Base-by-base conservation (phyloP, 2,888 invertebrate species). In the Acleris laterana region DNA sequence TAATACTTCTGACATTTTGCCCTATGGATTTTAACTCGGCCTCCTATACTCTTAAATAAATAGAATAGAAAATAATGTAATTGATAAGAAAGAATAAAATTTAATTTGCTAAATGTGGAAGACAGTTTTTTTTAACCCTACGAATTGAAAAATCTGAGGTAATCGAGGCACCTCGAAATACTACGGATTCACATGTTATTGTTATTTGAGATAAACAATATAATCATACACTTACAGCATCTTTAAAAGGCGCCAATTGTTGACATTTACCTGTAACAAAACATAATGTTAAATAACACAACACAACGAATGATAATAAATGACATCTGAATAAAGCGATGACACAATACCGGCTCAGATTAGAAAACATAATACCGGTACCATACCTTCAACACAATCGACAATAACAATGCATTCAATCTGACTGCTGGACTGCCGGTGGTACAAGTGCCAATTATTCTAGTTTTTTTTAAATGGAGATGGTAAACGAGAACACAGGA, bases 211-310 rank as follows among this genome's bases (percentile, higher is more conserved):
- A n/a, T n/a, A n/a, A n/a, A 3, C 38, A 38, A 38, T 0, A 38
- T 38, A 38, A 38, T 38, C 13, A 3, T 38, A 38, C 11, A 38
- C 38, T 38, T 38, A 38, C 38, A 13, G 38, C 13, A 38, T 13
- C 38, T 38, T 4, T 4, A 4, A 38, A 1, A 13, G 38, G 11
- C 38, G 13, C 38, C 11, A 38, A 38, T 13, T 38, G 38, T 38
- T 52, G 3, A 57, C 11, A n/a, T 16, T 19, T 63, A 58, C 57
- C 51, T 63, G 56, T 17, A 56, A 63, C 38, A 63, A 56, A 56
- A 58, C 13, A 49, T 13, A 49, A 20, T 16, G 46, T 22, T 44
- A 25, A 5, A n/a, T n/a, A 56, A 38, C 22, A 22, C 25, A 56
- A n/a, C 9, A 7, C 6, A 16, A 11, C 16, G 25, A 46, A 57